Percentiles rank a stretch among this genome's conserved stretches.
These are phyloP conservation scores for Capreolus pygargus DNA, from an alignment of 2,113 vertebrate species.

Conservation along the genomic window DNA sequence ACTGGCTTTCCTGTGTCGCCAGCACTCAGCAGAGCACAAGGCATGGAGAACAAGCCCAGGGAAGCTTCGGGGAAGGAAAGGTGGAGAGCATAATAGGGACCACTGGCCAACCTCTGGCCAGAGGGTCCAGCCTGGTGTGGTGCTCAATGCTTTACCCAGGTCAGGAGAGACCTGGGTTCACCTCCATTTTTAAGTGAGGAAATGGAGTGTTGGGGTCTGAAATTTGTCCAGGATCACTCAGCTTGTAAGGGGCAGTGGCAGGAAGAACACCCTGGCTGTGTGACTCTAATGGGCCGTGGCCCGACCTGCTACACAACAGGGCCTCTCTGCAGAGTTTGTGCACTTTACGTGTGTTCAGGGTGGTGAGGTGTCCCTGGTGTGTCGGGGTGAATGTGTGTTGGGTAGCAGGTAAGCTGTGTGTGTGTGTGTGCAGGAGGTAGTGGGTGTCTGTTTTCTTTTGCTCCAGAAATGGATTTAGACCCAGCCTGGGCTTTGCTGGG, in stretches of 20 bases:
- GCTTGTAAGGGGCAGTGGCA: background rate
- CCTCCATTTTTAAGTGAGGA: background rate
- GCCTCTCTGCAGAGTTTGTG: background rate
- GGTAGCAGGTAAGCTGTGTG: background rate
- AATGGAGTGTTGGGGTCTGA: background rate
- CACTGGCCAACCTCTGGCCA: background rate
- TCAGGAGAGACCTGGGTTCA: background rate
- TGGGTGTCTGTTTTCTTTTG: background rate
- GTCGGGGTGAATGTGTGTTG: fast-evolving
- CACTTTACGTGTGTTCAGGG: background rate
- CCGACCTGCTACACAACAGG: background rate
- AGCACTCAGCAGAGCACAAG: background rate
- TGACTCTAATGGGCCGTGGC: background rate
- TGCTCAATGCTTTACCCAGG: background rate
- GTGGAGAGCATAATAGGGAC: fast-evolving
- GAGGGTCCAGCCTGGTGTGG: fast-evolving
- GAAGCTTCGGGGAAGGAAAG: background rate
- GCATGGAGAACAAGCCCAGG: background rate
- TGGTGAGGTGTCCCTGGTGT: too few species aligned
- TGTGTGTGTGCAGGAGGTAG: background rate
- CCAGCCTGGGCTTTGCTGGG: background rate
- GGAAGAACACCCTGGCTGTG: background rate
- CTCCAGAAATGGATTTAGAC: background rate
- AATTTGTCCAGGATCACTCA: background rate
- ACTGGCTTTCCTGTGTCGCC: background rate